phyloP scores from a whole-genome alignment of 92 coral and sea anemone species.

The Isaurus tuberculatus region DNA sequence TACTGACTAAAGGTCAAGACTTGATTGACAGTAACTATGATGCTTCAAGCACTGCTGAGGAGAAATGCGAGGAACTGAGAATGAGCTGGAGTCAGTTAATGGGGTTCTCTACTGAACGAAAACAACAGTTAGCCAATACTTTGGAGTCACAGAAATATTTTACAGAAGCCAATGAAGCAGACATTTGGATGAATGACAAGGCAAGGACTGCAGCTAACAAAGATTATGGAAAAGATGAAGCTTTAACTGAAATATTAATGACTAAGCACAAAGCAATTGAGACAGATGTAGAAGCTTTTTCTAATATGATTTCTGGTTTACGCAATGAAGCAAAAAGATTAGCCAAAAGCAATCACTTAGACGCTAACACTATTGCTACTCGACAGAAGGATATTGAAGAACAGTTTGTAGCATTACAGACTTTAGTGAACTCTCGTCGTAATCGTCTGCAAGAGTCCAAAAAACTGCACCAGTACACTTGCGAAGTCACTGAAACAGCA shows the following conservation, averaged over 20 bases:
- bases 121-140: slow-evolving; percentile 70
- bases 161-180: slow-evolving; percentile 96
- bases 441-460: slow-evolving; percentile 87
- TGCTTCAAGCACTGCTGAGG: slow-evolving; percentile 87
- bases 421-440: slow-evolving; percentile 77
- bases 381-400: slow-evolving; percentile 97
- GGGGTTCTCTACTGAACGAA: slow-evolving; percentile 74
- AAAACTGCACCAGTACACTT: slow-evolving; percentile 83
- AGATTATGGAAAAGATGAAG: slow-evolving; percentile 94
- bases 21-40: slow-evolving; percentile 94
- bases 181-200: slow-evolving; percentile 98
- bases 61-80: slow-evolving; percentile 79
- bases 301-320: slow-evolving; percentile 68
- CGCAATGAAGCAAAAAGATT: slow-evolving; percentile 82
- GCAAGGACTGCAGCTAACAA: slow-evolving; percentile 93
- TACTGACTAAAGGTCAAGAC: slow-evolving; percentile 87
- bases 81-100: slow-evolving; percentile 76
- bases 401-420: slow-evolving; percentile 84
- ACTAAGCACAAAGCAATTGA: slow-evolving; percentile 87
- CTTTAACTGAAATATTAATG: slow-evolving; percentile 81
- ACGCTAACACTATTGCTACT: slow-evolving; percentile 63
- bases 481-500: slow-evolving; percentile 92
- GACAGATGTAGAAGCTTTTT: slow-evolving; percentile 81
- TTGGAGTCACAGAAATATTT: slow-evolving; percentile 91
- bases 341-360: slow-evolving; percentile 74